Evolutionary conservation across 1,140 invertebrate species (phyloP).

Genomic region (Papilio aristodemus): DNA sequence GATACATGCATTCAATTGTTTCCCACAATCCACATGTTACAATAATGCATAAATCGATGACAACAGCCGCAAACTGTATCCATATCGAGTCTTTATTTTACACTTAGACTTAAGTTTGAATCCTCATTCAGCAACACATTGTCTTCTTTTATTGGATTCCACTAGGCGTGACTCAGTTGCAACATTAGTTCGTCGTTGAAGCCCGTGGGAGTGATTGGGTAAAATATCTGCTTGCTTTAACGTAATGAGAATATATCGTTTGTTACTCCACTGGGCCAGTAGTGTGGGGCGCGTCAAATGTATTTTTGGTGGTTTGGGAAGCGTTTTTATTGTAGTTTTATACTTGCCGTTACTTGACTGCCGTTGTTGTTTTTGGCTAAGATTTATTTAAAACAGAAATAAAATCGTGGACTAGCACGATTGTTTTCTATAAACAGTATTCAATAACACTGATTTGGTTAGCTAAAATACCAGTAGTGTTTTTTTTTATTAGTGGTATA

Average conservation of each 20-base stretch:
- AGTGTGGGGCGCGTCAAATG: conserved; percentile 19
- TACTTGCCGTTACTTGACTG: conserved; percentile 3
- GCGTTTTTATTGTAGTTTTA: conserved; percentile 21
- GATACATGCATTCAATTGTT: too few species aligned
- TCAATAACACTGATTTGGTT: neutral
- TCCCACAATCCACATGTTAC: too few species aligned
- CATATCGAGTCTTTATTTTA: too few species aligned
- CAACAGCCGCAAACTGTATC: too few species aligned
- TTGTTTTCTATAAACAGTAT: too few species aligned
- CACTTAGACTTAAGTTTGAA: neutral
- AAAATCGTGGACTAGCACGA: too few species aligned
- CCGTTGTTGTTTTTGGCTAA: neutral
- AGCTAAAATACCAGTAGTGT: neutral
- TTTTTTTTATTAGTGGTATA: neutral
- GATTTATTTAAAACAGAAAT: conserved; percentile 10
- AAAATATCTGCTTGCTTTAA: conserved; percentile 14
- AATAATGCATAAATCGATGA: too few species aligned
- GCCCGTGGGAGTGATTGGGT: conserved; percentile 14
- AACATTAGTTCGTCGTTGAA: conserved; percentile 17
- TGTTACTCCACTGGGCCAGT: conserved; percentile 15
- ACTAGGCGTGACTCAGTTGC: conserved; percentile 10
- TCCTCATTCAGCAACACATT: neutral
- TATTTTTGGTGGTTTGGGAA: conserved; percentile 15
- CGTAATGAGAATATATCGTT: conserved; percentile 19
- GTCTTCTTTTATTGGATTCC: neutral